These are phyloP conservation scores for Poeciliopsis occidentalis DNA, from an alignment of 2,113 vertebrate species.

Conservation along the genomic window DNA sequence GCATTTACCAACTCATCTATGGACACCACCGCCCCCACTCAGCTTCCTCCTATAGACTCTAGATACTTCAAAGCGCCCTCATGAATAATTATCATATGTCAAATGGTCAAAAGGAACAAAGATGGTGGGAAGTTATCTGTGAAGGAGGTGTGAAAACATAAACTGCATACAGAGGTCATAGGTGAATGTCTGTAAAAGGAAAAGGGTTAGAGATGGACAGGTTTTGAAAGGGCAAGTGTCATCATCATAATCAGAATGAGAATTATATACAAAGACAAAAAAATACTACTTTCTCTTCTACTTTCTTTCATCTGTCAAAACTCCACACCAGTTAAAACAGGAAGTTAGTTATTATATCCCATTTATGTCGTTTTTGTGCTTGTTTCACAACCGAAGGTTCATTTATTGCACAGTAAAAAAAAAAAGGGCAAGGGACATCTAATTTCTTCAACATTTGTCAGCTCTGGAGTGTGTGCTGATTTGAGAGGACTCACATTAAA, in stretches of 20 bases:
- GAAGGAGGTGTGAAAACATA: slow-evolving; percentile 11
- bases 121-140: slow-evolving; percentile 11
- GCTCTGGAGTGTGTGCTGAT: slow-evolving; percentile 29
- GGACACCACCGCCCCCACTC: slow-evolving; percentile 28
- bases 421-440: slow-evolving; percentile 32
- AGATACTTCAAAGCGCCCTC: slow-evolving; percentile 14
- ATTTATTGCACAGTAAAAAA: slow-evolving; percentile 43
- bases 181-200: slow-evolving; percentile 15
- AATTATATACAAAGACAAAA: slow-evolving; percentile 49
- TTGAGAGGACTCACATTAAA: background rate
- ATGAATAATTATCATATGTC: slow-evolving; percentile 23
- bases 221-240: slow-evolving; percentile 17
- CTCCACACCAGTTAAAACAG: slow-evolving; percentile 53
- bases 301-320: slow-evolving; percentile 52
- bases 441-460: slow-evolving; percentile 39
- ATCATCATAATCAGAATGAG: slow-evolving; percentile 47
- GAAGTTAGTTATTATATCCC: slow-evolving; percentile 65
- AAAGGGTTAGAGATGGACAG: slow-evolving; percentile 20
- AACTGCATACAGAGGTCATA: slow-evolving; percentile 12
- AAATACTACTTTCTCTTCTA: slow-evolving; percentile 40
- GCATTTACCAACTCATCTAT: slow-evolving; percentile 49
- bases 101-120: slow-evolving; percentile 13
- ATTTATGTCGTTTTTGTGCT: slow-evolving; percentile 56
- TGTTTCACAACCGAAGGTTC: slow-evolving; percentile 21
- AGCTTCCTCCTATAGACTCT: slow-evolving; percentile 7